phyloP scores from a whole-genome alignment of 2,888 invertebrate species.

The Eretmocerus hayati region DNA sequence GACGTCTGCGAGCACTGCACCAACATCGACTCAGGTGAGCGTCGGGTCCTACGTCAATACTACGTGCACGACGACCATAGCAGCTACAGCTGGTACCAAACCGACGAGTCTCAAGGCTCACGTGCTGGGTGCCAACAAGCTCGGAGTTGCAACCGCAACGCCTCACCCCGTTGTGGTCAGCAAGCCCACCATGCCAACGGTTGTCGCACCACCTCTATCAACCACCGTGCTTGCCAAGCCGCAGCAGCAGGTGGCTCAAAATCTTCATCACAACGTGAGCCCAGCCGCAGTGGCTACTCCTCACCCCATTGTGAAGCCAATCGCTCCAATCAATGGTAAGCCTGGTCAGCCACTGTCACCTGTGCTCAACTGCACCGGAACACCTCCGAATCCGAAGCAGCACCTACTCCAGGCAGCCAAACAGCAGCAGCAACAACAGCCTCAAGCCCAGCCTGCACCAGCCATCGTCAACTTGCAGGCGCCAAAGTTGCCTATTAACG shows the following conservation, averaged over 20 bases:
- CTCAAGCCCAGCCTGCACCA: too few relatives aligned
- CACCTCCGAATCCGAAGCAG: constrained; percentile 45
- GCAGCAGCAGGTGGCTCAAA: constrained; percentile 33
- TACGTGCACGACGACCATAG: not conserved
- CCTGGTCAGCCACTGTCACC: constrained; percentile 43
- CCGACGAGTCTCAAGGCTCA: constrained; percentile 59
- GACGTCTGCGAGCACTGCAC: constrained; percentile 1
- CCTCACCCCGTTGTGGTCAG: constrained; percentile 33
- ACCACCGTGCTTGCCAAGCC: constrained; percentile 39
- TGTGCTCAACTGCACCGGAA: constrained; percentile 35
- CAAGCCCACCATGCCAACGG: constrained; percentile 32
- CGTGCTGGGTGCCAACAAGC: constrained; percentile 50
- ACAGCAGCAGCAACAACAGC: constrained; percentile 45
- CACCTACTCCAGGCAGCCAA: constrained; percentile 48
- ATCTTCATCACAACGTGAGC: constrained; percentile 38
- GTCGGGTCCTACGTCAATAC: too few relatives aligned
- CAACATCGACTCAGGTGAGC: constrained; percentile 6
- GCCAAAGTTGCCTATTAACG: constrained; percentile 38
- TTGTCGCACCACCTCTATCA: constrained; percentile 31
- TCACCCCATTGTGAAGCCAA: constrained; percentile 35
- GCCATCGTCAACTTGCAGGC: constrained; percentile 39
- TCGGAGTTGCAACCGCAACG: constrained; percentile 29
- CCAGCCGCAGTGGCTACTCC: constrained; percentile 37
- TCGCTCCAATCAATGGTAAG: constrained; percentile 31
- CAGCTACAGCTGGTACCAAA: constrained; percentile 29